Evolutionary conservation across 30 jellyfish, hydroid and myxozoan genomes (phyloP).

Genomic region (Cassiopea xamachana): DNA sequence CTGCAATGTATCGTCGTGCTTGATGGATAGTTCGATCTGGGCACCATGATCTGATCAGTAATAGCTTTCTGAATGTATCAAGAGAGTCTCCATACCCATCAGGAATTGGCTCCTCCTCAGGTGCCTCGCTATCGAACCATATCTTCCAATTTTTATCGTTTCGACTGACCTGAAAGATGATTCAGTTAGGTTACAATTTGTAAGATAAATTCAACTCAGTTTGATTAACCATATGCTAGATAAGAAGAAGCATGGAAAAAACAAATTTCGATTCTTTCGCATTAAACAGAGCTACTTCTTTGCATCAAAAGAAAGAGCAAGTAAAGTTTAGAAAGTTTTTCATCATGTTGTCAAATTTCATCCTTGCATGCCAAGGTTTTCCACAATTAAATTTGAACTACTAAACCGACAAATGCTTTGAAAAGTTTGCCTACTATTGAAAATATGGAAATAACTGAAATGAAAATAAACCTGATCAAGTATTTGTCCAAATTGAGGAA

Average conservation of each 20-base stretch:
- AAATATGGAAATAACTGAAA: too few species aligned
- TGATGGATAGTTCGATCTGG: slow-evolving; percentile 94
- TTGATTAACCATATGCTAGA: too few species aligned
- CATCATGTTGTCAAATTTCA: too few species aligned
- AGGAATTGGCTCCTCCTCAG: slow-evolving; percentile 87
- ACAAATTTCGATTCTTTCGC: too few species aligned
- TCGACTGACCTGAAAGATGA: slow-evolving; percentile 66
- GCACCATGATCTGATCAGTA: slow-evolving; percentile 89
- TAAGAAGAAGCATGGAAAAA: too few species aligned
- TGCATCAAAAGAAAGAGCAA: too few species aligned
- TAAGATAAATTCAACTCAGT: neutral
- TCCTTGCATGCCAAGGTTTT: too few species aligned
- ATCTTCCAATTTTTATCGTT: slow-evolving; percentile 87
- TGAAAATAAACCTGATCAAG: slow-evolving; percentile 75
- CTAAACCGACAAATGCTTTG: too few species aligned
- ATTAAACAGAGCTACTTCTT: too few species aligned
- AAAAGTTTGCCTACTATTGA: too few species aligned
- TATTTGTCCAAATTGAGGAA: slow-evolving; percentile 83
- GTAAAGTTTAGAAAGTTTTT: too few species aligned
- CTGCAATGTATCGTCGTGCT: slow-evolving; percentile 89
- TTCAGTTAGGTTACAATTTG: neutral
- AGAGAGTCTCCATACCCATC: slow-evolving; percentile 90
- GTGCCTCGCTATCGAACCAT: slow-evolving; percentile 93
- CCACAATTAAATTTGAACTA: too few species aligned
- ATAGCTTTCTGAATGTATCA: slow-evolving; percentile 80